Conservation (phyloP, 2,888 invertebrate species). For the Diogma glabrata region DNA sequence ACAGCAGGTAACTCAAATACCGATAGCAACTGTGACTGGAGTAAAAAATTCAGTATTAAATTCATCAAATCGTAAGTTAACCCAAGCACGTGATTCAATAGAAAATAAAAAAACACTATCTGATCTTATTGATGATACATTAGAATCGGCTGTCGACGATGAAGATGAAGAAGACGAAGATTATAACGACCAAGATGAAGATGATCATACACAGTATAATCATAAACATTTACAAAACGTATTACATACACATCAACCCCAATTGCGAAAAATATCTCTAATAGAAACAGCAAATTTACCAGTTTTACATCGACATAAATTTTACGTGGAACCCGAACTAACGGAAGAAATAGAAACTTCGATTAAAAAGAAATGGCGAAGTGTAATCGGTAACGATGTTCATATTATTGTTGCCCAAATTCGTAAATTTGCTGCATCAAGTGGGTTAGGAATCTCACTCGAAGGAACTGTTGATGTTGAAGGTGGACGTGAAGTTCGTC, state of each 20-base stretch:
- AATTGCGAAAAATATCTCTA: slow-evolving; percentile 6
- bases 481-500: slow-evolving; percentile 92
- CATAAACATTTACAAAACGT: background rate
- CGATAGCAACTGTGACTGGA: slow-evolving; percentile 5
- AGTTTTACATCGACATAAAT: slow-evolving; percentile 29
- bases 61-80: slow-evolving; percentile 17
- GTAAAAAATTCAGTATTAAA: slow-evolving; percentile 5
- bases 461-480: slow-evolving; percentile 98
- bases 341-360: slow-evolving; percentile 65
- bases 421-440: slow-evolving; percentile 76
- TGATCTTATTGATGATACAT: slow-evolving; percentile 8
- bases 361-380: slow-evolving; percentile 71
- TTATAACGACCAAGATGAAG: slow-evolving; percentile 11
- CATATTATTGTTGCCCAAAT: slow-evolving; percentile 72
- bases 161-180: slow-evolving; percentile 14
- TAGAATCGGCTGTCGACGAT: slow-evolving; percentile 16
- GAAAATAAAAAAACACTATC: slow-evolving; percentile 26
- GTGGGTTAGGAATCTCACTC: slow-evolving; percentile 91
- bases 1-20: background rate
- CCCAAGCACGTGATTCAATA: slow-evolving; percentile 31
- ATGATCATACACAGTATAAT: background rate
- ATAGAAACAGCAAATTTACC: slow-evolving; percentile 3
- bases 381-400: slow-evolving; percentile 61
- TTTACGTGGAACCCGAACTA: slow-evolving; percentile 37
- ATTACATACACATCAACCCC: slow-evolving; percentile 1